Evolutionary conservation across 2,113 vertebrate species (phyloP).

Genomic region (Aspidoscelis tigris): DNA sequence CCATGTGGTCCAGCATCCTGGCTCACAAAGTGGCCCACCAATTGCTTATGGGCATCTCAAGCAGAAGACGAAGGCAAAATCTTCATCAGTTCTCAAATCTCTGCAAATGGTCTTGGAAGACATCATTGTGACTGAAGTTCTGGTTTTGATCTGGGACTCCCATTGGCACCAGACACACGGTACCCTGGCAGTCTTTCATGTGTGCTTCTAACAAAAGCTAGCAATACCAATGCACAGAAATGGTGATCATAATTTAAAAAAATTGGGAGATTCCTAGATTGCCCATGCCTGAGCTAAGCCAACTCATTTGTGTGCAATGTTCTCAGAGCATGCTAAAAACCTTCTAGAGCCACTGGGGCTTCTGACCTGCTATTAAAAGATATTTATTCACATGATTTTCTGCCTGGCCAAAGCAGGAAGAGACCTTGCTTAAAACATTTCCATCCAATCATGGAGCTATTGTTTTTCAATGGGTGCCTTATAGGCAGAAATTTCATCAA

Average conservation of each 20-base stretch:
- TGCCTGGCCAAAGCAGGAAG: not conserved
- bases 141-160: not conserved
- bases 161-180: too few relatives aligned
- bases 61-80: too few relatives aligned
- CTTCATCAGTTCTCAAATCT: too few relatives aligned
- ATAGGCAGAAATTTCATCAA: slow-evolving; percentile 27
- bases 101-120: too few relatives aligned
- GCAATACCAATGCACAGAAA: not conserved
- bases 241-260: not conserved
- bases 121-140: not conserved
- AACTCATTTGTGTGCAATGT: not conserved
- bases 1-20: too few relatives aligned
- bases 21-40: too few relatives aligned
- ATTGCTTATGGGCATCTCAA: too few relatives aligned
- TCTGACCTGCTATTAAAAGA: not conserved
- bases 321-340: not conserved
- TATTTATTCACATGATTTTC: slow-evolving; percentile 9
- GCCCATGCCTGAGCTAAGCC: not conserved
- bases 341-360: too few relatives aligned
- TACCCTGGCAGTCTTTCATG: too few relatives aligned
- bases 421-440: slow-evolving; percentile 24
- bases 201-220: not conserved
- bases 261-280: not conserved
- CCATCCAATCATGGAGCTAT: not conserved
- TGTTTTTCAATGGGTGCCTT: slow-evolving; percentile 23